Base-by-base conservation (phyloP, 2,113 vertebrate genomes). In the Thinocorus orbignyianus region DNA sequence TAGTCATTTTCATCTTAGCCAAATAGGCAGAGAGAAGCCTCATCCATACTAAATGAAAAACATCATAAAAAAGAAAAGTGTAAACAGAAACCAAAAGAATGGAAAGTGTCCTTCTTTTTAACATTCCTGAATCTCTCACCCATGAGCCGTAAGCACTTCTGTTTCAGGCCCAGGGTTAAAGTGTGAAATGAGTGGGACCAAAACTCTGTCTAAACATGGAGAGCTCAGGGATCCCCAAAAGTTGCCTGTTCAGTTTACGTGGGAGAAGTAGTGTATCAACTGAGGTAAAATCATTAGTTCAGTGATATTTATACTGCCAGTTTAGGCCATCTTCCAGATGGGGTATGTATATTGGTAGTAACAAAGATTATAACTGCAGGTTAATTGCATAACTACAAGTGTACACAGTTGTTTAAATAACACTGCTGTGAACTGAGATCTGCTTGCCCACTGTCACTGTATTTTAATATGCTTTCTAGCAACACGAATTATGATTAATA, bases 401-500 rank as follows among this genome's bases (percentile, higher is more conserved):
- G 19, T 86, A 30, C 62, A 64, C 28, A 70, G 26, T 69, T 57
- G 48, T 64, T 65, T 86, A 76, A 78, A 78, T 70, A 60, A 49
- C 35, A 37, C 20, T 72, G 62, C 62, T 82, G 68, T 88, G 79
- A 95, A 73, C 58, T 20, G 10, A 64, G 73, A 55, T 61, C 79
- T 81, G 66, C 66, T 86, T 76, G 30, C 48, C 44, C 28, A 11
- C 62, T 74, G n/a, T 78, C 66, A 64, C 35, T 77, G 1, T 92
- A 65, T 88, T 70, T 91, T 89, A 91, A 85, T 91, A 66, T 17
- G 44, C 10, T 86, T 93, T 92, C 66, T 94, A 95, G 73, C 22
- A 57, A 78, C 65, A 52, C 71, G 71, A 95, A 92, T 92, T 86
- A 92, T 82, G 89, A 96, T 97, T 91, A 97, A 95, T 95, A 55